Evolutionary conservation across 2,113 vertebrate genomes (phyloP).

Genomic region (Electrona antarctica): DNA sequence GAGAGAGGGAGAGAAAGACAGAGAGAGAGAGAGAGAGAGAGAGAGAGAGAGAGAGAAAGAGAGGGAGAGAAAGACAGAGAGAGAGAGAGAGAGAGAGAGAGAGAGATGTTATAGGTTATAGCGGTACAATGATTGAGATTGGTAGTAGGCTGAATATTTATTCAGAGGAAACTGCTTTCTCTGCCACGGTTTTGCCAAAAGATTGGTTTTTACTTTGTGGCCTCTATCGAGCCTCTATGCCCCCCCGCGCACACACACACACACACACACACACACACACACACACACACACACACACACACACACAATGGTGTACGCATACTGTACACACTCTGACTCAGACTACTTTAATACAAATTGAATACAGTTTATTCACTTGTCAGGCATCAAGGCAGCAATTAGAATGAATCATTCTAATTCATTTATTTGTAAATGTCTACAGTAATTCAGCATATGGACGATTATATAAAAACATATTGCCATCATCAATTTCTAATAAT

Average conservation of each 20-base stretch:
- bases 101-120: conserved; percentile 39
- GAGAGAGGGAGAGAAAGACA: no score
- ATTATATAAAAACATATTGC: neutral
- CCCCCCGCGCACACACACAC: conserved; percentile 44
- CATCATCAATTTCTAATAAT: neutral
- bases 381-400: no score
- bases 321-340: neutral
- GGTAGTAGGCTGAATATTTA: conserved; percentile 76
- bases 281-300: conserved; percentile 2
- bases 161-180: conserved; percentile 64
- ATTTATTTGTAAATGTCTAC: no score
- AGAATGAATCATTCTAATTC: no score
- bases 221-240: conserved; percentile 54
- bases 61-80: neutral
- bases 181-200: conserved; percentile 58
- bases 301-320: neutral
- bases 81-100: conserved; percentile 36
- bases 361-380: neutral
- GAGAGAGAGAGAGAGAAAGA: no score
- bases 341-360: neutral
- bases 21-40: no score
- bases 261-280: conserved; percentile 46
- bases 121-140: conserved; percentile 44
- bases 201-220: conserved; percentile 67
- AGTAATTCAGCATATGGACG: no score